phyloP scores from a whole-genome alignment of 2,113 vertebrate genomes.

The Menura novaehollandiae region DNA sequence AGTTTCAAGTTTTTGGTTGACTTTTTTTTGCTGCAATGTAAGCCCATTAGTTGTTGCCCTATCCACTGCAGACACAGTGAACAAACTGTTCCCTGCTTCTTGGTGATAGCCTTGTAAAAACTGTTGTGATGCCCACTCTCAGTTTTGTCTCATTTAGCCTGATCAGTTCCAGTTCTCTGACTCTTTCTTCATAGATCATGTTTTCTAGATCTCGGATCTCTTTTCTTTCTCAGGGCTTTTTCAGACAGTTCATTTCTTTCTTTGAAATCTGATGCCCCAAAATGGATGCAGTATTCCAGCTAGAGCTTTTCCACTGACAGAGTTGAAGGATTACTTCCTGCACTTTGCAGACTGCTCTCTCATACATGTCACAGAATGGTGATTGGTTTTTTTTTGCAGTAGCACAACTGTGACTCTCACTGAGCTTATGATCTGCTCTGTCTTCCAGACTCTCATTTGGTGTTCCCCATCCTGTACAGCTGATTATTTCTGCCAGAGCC shows the following conservation, averaged over 20 bases:
- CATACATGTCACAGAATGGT: not conserved
- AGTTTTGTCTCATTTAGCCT: conserved; percentile 13
- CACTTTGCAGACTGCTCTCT: not conserved
- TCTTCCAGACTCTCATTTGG: not conserved
- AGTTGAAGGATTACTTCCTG: conserved; percentile 7
- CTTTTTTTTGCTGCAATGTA: not conserved
- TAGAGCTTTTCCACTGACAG: not conserved
- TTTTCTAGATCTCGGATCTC: conserved; percentile 37
- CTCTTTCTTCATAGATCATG: not conserved
- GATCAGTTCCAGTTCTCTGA: not conserved
- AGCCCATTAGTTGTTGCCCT: not conserved
- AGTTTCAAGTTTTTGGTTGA: not conserved
- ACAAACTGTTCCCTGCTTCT: not conserved
- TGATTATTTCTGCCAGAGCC: not conserved
- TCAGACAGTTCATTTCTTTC: conserved; percentile 14
- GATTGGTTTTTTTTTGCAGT: not conserved
- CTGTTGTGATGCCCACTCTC: not conserved
- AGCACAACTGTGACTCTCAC: not conserved
- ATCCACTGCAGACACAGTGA: not conserved
- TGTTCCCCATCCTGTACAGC: not conserved
- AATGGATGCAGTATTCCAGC: not conserved
- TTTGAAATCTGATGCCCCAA: conserved; percentile 44
- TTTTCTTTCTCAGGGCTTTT: not conserved
- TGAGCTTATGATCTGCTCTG: not conserved
- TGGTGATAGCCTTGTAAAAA: not conserved